Base-by-base conservation (phyloP, 2,797 vertebrate genomes). In the Manis pentadactyla region DNA sequence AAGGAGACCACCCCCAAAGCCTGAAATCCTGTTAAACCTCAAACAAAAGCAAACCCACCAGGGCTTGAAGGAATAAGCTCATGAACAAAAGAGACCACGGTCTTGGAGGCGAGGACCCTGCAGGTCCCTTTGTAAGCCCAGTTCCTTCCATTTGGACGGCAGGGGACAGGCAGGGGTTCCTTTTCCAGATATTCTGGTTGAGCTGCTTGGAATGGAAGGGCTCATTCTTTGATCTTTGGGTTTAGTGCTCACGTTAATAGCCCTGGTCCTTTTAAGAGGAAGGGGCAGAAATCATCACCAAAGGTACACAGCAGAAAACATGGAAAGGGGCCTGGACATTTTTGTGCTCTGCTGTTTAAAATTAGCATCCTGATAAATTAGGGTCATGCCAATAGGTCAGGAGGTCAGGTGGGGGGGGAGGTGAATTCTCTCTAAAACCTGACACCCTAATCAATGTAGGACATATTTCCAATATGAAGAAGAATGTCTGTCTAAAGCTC, bases 21-120 rank as follows among this genome's bases (percentile, higher is more conserved):
- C 97, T 97, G 95, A 98, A 98, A 98, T 98, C 98, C 97, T 97
- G 95, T 98, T 98, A 98, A 98, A 98, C 74, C 23, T 0, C 87
- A 96, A 97, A 98, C 98, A 98, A 98, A 98, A 98, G 97, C 97
- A 97, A 98, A 97, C 73, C 97, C 95, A 98, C 97, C 97, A 96
- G 98, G 98, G 93, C 97, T 90, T 97, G 97, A 98, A 91, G 69
- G 95, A 93, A 87, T 96, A 97, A 98, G 97, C 97, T 97, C 93
- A 82, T 90, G 96, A 95, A 91, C 85, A 94, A 95, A 91, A 83
- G 75, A 75, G 96, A 66, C 18, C 19, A 61, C 0, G 23, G 92
- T 92, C 95, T 97, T 94, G 78, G 85, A 63, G 75, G 83, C 27
- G 75, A 95, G 11, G 96, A 71, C 46, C 88, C 94, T 46, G 73